These are phyloP conservation scores for Sinelater perroti DNA, from an alignment of 2,888 invertebrate genomes.

Conservation along the genomic window DNA sequence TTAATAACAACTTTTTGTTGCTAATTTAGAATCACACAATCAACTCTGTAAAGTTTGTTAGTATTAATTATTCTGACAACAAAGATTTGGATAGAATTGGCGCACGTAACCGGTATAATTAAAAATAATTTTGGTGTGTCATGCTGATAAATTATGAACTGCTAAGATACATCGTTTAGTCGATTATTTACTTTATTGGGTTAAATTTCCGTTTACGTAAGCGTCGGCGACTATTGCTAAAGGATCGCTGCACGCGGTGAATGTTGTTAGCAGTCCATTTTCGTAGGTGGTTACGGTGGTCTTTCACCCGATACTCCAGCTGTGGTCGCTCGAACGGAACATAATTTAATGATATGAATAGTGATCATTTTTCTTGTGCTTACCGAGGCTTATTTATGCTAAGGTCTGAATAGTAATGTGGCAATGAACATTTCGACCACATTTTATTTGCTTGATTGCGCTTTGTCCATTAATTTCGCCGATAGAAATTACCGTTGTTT, in stretches of 20 bases:
- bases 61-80: too few species aligned
- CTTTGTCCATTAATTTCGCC: constrained; percentile 1
- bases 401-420: constrained; percentile 6
- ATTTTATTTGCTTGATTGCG: too few species aligned
- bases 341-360: constrained; percentile 8
- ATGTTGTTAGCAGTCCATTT: not conserved
- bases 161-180: not conserved
- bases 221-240: not conserved
- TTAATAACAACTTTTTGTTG: too few species aligned
- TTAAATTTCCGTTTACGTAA: constrained; percentile 4
- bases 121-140: too few species aligned
- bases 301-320: constrained; percentile 2
- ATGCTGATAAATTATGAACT: too few species aligned
- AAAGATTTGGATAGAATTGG: too few species aligned
- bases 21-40: too few species aligned
- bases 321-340: not conserved
- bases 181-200: not conserved
- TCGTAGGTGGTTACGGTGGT: constrained; percentile 3
- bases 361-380: not conserved
- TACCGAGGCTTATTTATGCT: constrained; percentile 1
- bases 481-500: too few species aligned
- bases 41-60: too few species aligned
- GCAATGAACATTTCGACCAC: not conserved
- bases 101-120: too few species aligned
- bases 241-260: constrained; percentile 3